Percentiles rank a stretch among this genome's conserved stretches.
These are phyloP conservation scores for Pomatostomus ruficeps DNA, from an alignment of 2,113 vertebrate species.

Conservation along the genomic window DNA sequence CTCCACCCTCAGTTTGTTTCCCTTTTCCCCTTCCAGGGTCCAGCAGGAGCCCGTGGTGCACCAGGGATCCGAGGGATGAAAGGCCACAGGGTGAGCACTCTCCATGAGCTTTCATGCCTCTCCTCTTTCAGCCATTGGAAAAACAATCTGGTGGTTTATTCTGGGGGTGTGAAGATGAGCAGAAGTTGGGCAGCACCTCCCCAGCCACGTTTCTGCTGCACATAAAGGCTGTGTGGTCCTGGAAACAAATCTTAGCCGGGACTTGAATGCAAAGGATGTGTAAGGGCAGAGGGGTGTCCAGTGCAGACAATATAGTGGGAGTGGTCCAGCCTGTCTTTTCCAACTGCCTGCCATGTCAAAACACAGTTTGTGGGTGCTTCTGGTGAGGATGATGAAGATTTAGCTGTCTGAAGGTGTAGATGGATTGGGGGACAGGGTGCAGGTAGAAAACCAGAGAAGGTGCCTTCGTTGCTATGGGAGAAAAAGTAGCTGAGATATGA, in stretches of 20 bases:
- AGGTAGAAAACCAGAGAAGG: not conserved
- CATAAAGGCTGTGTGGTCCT: rapidly evolving
- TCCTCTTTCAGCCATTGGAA: not conserved
- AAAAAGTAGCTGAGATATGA: not conserved
- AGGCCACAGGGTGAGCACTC: slow-evolving; percentile 82
- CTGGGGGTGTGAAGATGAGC: not conserved
- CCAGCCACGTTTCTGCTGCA: not conserved
- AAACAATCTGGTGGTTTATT: not conserved
- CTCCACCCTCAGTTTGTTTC: not conserved
- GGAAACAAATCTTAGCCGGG: not conserved
- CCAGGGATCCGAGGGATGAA: slow-evolving; percentile 85
- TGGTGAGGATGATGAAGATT: not conserved
- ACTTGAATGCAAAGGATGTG: not conserved
- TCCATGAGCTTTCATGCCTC: not conserved
- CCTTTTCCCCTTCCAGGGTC: slow-evolving; percentile 76
- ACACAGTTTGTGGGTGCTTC: not conserved
- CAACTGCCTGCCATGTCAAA: not conserved
- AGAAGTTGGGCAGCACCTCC: not conserved
- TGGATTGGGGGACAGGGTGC: not conserved
- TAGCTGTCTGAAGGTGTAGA: not conserved
- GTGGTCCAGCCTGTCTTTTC: not conserved
- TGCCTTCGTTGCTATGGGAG: not conserved
- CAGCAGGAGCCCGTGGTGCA: slow-evolving; percentile 78
- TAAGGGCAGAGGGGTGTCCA: not conserved
- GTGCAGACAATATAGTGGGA: not conserved